Conservation (phyloP, 2,113 vertebrate species). For the Brachyhypopomus gauderio region DNA sequence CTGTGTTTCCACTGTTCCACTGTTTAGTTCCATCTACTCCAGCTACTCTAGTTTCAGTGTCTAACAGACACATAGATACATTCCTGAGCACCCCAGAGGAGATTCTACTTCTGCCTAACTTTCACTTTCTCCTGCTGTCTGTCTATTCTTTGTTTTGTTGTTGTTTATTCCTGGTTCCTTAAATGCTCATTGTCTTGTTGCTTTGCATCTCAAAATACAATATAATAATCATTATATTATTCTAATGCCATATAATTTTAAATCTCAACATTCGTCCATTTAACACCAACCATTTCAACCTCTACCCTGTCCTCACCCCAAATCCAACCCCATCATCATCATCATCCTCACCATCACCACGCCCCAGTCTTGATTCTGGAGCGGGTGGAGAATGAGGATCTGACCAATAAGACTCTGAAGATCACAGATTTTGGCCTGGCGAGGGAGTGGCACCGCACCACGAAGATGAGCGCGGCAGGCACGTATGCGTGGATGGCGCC, state of each 20-base stretch:
- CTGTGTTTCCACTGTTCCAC: no score
- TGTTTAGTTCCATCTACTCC: no score
- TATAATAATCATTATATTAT: neutral
- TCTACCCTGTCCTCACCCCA: neutral
- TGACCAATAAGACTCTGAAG: slow-evolving; percentile 95
- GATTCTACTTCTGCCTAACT: slow-evolving; percentile 47
- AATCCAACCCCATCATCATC: neutral
- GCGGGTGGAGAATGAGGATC: slow-evolving; percentile 90
- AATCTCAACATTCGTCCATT: neutral
- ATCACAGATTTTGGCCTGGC: slow-evolving; percentile 98
- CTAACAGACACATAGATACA: no score
- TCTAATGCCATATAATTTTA: neutral
- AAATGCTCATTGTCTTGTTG: neutral
- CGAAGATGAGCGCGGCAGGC: slow-evolving; percentile 96
- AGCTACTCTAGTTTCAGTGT: slow-evolving; percentile 42
- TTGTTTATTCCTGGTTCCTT: neutral
- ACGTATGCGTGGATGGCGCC: slow-evolving; percentile 99
- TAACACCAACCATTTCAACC: neutral
- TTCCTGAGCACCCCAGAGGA: slow-evolving; percentile 2
- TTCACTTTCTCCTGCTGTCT: slow-evolving; percentile 30
- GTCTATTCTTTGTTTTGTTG: slow-evolving; percentile 32
- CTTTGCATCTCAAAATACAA: no score
- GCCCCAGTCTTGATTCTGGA: slow-evolving; percentile 88
- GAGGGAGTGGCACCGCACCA: slow-evolving; percentile 95
- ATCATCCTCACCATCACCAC: neutral